A percentile compares a stretch with the other conserved stretches of the same genome.
Evolutionary conservation across 2,888 invertebrate species (phyloP).

Genomic region (Drosophila eohydei): DNA sequence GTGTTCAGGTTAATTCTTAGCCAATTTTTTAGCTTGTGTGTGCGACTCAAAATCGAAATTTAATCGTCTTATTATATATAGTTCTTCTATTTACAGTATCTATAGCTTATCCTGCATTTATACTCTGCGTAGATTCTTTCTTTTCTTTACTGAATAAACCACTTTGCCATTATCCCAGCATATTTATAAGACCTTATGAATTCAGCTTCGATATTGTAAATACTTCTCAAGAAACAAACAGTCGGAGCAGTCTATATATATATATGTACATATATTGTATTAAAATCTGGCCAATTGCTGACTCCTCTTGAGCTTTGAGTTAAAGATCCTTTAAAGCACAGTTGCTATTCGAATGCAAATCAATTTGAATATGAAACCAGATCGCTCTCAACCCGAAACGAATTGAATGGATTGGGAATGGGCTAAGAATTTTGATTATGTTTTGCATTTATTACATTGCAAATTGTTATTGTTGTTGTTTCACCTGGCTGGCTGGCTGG

Average conservation of each 20-base stretch:
- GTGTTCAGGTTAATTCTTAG: constrained; percentile 52
- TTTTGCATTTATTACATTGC: constrained; percentile 57
- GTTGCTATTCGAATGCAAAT: constrained; percentile 3
- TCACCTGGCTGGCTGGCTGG: constrained; percentile 46
- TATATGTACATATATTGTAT: too few species aligned
- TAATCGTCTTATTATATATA: neutral
- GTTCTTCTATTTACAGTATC: too few species aligned
- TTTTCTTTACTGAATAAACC: too few species aligned
- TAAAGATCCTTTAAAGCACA: neutral
- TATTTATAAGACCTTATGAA: too few species aligned
- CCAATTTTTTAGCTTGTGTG: constrained; percentile 38
- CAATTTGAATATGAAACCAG: constrained; percentile 5
- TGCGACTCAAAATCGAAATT: too few species aligned
- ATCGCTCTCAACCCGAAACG: constrained; percentile 10
- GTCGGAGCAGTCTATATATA: neutral
- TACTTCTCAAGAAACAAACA: neutral
- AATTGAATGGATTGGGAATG: constrained; percentile 12
- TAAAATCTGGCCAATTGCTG: neutral
- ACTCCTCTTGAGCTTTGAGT: neutral
- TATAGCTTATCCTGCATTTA: too few species aligned
- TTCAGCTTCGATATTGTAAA: neutral
- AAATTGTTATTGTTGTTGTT: constrained; percentile 37
- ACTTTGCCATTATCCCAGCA: neutral
- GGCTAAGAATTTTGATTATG: constrained; percentile 48
- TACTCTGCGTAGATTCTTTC: too few species aligned